These are phyloP conservation scores for Theretra japonica DNA, from an alignment of 2,888 invertebrate species.

Conservation along the genomic window DNA sequence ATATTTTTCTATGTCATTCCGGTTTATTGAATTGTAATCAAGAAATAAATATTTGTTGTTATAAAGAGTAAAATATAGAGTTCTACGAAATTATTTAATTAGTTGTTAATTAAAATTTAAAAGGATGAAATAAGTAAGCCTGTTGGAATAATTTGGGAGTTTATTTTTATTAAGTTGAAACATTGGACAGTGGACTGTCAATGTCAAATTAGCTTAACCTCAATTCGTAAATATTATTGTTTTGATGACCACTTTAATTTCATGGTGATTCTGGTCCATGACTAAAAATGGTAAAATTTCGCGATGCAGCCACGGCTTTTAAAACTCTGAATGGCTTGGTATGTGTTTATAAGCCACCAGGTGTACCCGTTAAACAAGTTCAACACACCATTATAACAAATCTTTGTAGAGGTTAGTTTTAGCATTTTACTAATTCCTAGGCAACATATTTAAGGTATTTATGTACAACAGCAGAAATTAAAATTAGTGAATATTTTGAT, in stretches of 20 bases:
- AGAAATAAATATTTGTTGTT: too few relatives aligned
- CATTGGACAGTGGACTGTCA: background rate
- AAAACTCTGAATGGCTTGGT: slow-evolving; percentile 89
- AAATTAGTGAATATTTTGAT: too few relatives aligned
- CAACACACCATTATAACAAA: slow-evolving; percentile 85
- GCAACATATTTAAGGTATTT: too few relatives aligned
- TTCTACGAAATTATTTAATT: too few relatives aligned
- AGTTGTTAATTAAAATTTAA: too few relatives aligned
- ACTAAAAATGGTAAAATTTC: slow-evolving; percentile 64
- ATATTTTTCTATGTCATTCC: too few relatives aligned
- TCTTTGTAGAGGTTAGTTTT: slow-evolving; percentile 87
- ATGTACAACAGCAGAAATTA: too few relatives aligned
- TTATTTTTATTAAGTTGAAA: too few relatives aligned
- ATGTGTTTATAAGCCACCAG: slow-evolving; percentile 91
- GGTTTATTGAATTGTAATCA: background rate
- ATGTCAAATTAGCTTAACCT: background rate
- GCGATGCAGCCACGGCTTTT: slow-evolving; percentile 86
- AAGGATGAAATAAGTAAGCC: too few relatives aligned
- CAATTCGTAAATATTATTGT: background rate
- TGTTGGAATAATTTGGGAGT: too few relatives aligned
- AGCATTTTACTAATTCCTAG: background rate
- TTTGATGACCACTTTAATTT: background rate
- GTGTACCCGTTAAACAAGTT: slow-evolving; percentile 81
- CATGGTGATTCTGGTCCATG: background rate
- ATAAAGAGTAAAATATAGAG: too few relatives aligned